Conservation (phyloP, 2,888 invertebrate species). For the Agrochola lychnidis region DNA sequence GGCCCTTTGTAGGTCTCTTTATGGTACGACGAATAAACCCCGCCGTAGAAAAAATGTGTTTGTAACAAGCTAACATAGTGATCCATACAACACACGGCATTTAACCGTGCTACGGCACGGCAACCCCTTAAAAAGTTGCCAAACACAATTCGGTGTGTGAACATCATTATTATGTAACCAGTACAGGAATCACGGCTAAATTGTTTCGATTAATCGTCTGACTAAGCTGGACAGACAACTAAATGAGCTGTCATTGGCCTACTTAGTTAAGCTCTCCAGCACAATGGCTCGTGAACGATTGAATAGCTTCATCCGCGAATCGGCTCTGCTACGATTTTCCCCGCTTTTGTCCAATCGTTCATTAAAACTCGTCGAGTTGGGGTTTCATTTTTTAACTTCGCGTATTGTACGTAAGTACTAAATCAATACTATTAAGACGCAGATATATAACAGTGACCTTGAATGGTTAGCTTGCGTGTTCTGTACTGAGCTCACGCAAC, state of each 20-base stretch:
- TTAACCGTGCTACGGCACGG: too few relatives aligned
- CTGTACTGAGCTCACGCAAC: too few relatives aligned
- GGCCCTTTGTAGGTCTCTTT: too few relatives aligned
- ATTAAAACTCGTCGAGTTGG: neutral
- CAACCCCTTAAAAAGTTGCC: too few relatives aligned
- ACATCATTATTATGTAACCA: neutral
- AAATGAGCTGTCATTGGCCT: constrained; percentile 10
- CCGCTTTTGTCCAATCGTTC: neutral
- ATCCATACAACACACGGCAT: too few relatives aligned
- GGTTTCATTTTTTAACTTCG: neutral
- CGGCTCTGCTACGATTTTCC: neutral
- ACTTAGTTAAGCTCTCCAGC: constrained; percentile 17
- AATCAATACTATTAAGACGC: too few relatives aligned
- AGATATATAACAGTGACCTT: too few relatives aligned
- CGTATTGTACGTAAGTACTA: neutral
- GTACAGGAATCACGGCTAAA: neutral
- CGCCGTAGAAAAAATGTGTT: too few relatives aligned
- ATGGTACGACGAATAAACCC: too few relatives aligned
- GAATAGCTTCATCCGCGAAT: neutral
- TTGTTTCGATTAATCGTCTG: neutral
- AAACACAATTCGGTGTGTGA: too few relatives aligned
- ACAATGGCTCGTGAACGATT: constrained; percentile 25
- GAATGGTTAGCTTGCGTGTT: too few relatives aligned
- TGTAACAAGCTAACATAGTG: too few relatives aligned
- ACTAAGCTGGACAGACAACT: neutral